Percentiles rank a stretch among this genome's conserved stretches.
These are phyloP conservation scores for Hiodon alosoides DNA, from an alignment of 2,113 vertebrate species.

Conservation along the genomic window DNA sequence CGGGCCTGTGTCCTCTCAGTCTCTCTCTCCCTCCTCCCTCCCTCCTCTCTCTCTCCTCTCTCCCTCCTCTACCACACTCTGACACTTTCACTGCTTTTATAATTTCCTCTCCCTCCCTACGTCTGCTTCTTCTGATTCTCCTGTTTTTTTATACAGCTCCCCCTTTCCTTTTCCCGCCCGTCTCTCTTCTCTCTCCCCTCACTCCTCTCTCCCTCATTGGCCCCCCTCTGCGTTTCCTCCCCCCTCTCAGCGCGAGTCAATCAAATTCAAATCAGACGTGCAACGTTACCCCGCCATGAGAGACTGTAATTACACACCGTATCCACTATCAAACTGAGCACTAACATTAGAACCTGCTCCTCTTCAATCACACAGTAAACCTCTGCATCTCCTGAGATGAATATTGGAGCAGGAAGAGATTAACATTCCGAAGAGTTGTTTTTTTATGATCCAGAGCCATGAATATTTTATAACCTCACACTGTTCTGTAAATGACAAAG, in stretches of 20 bases:
- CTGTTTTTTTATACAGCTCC: background rate
- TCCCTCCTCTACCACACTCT: slow-evolving; percentile 1
- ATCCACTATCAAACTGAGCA: background rate
- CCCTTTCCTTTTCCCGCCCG: slow-evolving; percentile 20
- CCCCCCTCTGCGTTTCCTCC: background rate
- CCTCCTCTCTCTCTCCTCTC: background rate
- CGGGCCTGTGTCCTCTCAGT: background rate
- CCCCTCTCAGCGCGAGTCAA: background rate
- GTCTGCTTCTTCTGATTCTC: slow-evolving; percentile 22
- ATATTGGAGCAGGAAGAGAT: background rate
- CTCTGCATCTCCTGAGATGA: slow-evolving; percentile 8
- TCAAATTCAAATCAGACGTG: slow-evolving; percentile 20
- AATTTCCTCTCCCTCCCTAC: slow-evolving; percentile 6
- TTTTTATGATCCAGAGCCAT: slow-evolving; percentile 4
- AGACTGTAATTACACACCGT: slow-evolving; percentile 13
- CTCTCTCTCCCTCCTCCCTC: background rate
- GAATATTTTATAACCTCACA: slow-evolving; percentile 21
- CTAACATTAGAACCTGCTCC: background rate
- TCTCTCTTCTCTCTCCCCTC: background rate
- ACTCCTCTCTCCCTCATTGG: background rate
- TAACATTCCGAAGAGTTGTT: slow-evolving; percentile 15
- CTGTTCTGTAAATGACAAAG: slow-evolving; percentile 14
- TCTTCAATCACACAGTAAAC: slow-evolving; percentile 5
- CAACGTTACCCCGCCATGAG: background rate
- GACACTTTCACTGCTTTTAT: background rate